phyloP scores from a whole-genome alignment of 2,888 invertebrate genomes.

The Latheticus oryzae region DNA sequence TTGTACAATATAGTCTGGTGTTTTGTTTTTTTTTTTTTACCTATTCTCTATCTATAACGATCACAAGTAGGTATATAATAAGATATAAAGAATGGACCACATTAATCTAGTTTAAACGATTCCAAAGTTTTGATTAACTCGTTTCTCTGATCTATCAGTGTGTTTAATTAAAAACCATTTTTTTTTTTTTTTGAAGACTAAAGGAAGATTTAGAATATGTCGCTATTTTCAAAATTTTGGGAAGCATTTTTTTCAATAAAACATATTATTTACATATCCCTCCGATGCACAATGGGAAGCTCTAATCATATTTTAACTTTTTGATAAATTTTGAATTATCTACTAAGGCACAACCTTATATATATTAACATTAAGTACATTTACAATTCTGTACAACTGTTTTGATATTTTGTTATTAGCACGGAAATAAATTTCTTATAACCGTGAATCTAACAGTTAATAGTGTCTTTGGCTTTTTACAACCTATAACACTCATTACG shows the following conservation, averaged over 20 bases:
- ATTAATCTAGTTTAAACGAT: conserved; percentile 47
- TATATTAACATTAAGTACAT: conserved; percentile 49
- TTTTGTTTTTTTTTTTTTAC: conserved; percentile 51
- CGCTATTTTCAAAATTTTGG: conserved; percentile 57
- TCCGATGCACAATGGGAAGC: conserved; percentile 57
- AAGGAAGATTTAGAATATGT: conserved; percentile 65
- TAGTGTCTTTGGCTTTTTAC: conserved; percentile 19
- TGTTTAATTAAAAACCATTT: conserved; percentile 27
- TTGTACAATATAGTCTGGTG: conserved; percentile 66
- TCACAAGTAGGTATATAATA: conserved; percentile 61
- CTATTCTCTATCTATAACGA: conserved; percentile 58
- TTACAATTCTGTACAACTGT: conserved; percentile 34
- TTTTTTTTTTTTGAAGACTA: conserved; percentile 55
- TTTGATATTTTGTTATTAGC: conserved; percentile 7
- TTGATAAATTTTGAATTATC: conserved; percentile 63
- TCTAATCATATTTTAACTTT: conserved; percentile 55
- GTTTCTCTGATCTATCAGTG: conserved; percentile 41
- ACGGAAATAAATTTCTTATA: not conserved
- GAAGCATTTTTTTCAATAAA: conserved; percentile 48
- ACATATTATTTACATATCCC: conserved; percentile 54
- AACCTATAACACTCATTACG: conserved; percentile 34
- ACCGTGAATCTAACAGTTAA: not conserved
- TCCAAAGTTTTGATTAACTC: conserved; percentile 51
- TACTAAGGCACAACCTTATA: conserved; percentile 65
- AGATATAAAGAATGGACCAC: conserved; percentile 53